Evolutionary conservation across 2,113 vertebrate species (phyloP), one percentile per base, ranked within the genome.

Genomic region (Ceratotherium simum): DNA sequence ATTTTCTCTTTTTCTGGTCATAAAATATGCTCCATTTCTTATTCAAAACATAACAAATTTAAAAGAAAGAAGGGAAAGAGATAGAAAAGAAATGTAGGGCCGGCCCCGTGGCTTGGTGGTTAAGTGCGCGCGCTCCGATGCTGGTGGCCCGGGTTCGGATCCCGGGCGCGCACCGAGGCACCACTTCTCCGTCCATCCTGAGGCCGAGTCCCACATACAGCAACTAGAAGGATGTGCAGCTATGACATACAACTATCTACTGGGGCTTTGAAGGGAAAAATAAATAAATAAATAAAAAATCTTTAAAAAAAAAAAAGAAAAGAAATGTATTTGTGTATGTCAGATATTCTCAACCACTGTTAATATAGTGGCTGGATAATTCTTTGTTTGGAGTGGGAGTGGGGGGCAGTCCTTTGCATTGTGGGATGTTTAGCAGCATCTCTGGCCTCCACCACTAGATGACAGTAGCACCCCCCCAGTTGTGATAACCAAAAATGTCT

Each of bases 1-100:
- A n/a, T 51, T 85, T 89, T 93, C 46, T 73, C 64, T 94, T 33
- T 67, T 73, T 64, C 48, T 95, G 72, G 12, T 72, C n/a, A 39
- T 92, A 81, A 73, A 79, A 46, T 81, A 39, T 64, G 14, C n/a
- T 54, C 36, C 31, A 56, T 75, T 96, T 94, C 12, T 80, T 42
- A 69, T 33, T 79, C 54, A 92, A 81, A 8, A 67, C 29, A 60
- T 81, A 67, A 36, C 48, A 12, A 51, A 51, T 36, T 54, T 90
- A 76, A 76, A 93, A 73, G 48, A 65, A 75, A 54, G 33, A 7
- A 46, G 48, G 10, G 10, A 39, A 21, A 14, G 23, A 73, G 12
- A 33, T 27, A 90, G 64, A 62, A n/a, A n/a, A n/a, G n/a, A n/a
- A n/a, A n/a, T n/a, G n/a, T n/a, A n/a, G n/a, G n/a, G n/a, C n/a